phyloP scores from a whole-genome alignment of 1,140 invertebrate genomes.

The Cydia splendana region DNA sequence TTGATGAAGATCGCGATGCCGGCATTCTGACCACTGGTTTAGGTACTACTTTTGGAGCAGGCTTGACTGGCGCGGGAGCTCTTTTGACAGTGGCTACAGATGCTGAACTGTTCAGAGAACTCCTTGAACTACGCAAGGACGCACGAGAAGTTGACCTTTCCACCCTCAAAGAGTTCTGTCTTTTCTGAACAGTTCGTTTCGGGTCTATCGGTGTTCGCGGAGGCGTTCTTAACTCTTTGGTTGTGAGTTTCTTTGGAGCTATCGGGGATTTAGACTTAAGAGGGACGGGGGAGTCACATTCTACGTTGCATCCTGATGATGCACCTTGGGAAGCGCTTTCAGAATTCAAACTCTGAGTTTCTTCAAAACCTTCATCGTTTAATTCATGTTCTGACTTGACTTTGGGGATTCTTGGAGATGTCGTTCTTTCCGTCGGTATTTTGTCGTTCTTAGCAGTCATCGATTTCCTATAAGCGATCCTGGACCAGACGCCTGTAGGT shows the following conservation, averaged over 20 bases:
- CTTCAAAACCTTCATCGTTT: constrained; percentile 94
- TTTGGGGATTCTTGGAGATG: constrained; percentile 69
- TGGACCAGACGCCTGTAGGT: constrained; percentile 79
- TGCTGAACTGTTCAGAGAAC: constrained; percentile 89
- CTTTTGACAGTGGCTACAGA: constrained; percentile 89
- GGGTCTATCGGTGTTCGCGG: constrained; percentile 66
- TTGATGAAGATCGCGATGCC: constrained; percentile 86
- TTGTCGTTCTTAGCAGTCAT: constrained; percentile 57
- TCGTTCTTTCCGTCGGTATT: constrained; percentile 55
- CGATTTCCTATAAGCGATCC: constrained; percentile 69
- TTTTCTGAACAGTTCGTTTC: constrained; percentile 59
- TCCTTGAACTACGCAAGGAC: constrained; percentile 89
- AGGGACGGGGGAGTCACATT: constrained; percentile 81
- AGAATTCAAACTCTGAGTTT: constrained; percentile 91
- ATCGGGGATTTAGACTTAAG: constrained; percentile 58
- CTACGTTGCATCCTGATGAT: constrained; percentile 86
- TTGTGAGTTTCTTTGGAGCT: constrained; percentile 69
- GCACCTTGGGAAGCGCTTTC: constrained; percentile 91
- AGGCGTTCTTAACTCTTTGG: constrained; percentile 71
- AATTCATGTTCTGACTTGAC: constrained; percentile 83
- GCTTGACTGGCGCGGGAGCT: constrained; percentile 74
- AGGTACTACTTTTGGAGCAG: constrained; percentile 63
- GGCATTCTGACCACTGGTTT: constrained; percentile 78
- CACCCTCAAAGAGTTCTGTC: constrained; percentile 65
- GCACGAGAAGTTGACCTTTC: constrained; percentile 80